Percentiles rank a stretch among this genome's conserved stretches.
phyloP scores from a whole-genome alignment of 1,140 invertebrate genomes.

The Dolichoris vasculosae region DNA sequence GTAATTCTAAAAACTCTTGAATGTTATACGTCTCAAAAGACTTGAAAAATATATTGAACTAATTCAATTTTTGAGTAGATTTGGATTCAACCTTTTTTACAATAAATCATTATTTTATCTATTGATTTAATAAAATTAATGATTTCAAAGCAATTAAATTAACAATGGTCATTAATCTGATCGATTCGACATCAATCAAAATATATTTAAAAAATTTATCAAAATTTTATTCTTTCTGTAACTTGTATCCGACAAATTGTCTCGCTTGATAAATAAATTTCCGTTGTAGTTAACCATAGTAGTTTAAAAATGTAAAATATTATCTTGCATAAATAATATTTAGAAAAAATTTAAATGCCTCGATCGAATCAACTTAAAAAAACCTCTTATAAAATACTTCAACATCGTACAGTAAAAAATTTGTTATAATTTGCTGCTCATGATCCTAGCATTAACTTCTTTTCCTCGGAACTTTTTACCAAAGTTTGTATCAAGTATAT shows the following conservation, averaged over 20 bases:
- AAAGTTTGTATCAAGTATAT: background rate
- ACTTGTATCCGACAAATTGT: background rate
- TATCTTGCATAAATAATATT: background rate
- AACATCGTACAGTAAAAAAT: background rate
- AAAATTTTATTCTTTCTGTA: no score
- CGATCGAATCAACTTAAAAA: background rate
- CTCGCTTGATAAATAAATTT: background rate
- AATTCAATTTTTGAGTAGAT: background rate
- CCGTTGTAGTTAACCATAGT: background rate
- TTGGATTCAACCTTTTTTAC: background rate
- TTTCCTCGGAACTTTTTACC: background rate
- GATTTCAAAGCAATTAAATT: background rate
- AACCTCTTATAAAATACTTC: background rate
- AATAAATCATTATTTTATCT: background rate
- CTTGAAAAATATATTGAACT: background rate
- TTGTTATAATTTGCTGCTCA: background rate
- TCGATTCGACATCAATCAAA: background rate
- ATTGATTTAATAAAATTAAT: background rate
- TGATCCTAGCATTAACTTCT: background rate
- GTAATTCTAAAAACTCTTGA: slow-evolving; percentile 5
- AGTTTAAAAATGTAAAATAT: background rate
- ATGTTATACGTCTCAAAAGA: background rate
- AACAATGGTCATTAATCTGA: background rate
- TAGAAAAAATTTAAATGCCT: background rate
- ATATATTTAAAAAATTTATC: no score